Conservation (phyloP, 2,888 invertebrate genomes). For the Abscondita cerata region DNA sequence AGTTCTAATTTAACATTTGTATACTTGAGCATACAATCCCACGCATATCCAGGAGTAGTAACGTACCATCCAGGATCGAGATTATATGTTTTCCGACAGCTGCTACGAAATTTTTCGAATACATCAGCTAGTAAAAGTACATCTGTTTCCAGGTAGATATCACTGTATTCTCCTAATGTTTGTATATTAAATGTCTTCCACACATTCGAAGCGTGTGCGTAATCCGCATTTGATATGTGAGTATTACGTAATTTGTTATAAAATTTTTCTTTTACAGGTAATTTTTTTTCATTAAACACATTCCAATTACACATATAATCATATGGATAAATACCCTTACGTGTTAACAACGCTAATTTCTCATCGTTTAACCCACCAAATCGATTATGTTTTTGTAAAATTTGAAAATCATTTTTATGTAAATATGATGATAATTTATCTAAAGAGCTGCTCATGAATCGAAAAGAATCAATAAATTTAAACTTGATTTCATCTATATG, state of each 20-base stretch:
- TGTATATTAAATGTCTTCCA: constrained; percentile 44
- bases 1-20: too few relatives aligned
- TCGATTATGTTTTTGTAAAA: neutral
- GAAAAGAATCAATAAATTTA: constrained; percentile 8
- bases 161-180: constrained; percentile 44
- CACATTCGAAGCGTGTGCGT: constrained; percentile 41
- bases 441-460: constrained; percentile 8
- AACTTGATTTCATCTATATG: neutral
- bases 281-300: constrained; percentile 3
- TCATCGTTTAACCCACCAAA: neutral
- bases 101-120: constrained; percentile 52
- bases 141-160: constrained; percentile 47
- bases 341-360: constrained; percentile 1
- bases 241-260: constrained; percentile 38
- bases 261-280: constrained; percentile 38
- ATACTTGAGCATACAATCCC: too few relatives aligned
- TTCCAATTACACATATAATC: neutral
- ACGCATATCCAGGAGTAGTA: too few relatives aligned
- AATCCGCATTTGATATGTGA: constrained; percentile 38
- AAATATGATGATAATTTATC: constrained; percentile 2
- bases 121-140: constrained; percentile 47
- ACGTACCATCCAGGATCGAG: constrained; percentile 48
- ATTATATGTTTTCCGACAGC: constrained; percentile 45
- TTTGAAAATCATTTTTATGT: neutral
- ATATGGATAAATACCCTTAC: constrained; percentile 12